Evolutionary conservation across 2,113 vertebrate genomes (phyloP), one percentile per base, ranked within the genome.

Genomic region (Charadrius vociferus): DNA sequence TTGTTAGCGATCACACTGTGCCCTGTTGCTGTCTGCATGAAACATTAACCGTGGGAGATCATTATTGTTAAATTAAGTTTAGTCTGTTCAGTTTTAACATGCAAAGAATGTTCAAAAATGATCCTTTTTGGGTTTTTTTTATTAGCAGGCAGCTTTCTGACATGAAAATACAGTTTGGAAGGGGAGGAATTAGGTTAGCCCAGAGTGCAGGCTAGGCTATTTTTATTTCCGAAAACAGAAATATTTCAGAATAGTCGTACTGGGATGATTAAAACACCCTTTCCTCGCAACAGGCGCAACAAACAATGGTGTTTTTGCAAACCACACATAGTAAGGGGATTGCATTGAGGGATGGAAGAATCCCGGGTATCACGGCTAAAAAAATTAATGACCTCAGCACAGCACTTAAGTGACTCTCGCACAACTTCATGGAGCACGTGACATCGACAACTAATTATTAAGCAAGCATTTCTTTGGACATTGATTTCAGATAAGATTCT

Each of bases 221-320:
- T 95, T 96, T 88, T 88, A 45, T 81, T 80, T 70, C 1, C 5
- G 47, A 90, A 92, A 73, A 20, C 43, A 90, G 78, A 95, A 93
- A 79, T 83, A 53, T 81, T 80, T 95, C 41, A 36, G 90, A 68
- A 85, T 26, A 73, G 43, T 56, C 3, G 1, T 24, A 47, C 34
- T 36, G 18, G 43, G 63, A 61, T 23, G 65, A 67, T 94, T 92
- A 72, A 93, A 93, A 93, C 62, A 70, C 45, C 34, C 81, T 90
- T 96, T 81, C 78, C 73, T 93, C 81, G 83, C 34, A 89, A 56
- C 53, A 45, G 52, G 19, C 36, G 1, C 34, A 72, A 56, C 73
- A 75, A 50, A 91, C 70, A 66, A 70, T 55, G 45, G 61, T 75
- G 68, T 23, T 91, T 95, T 74, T 81, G 74, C 70, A 85, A 85